A percentile compares a stretch with the other conserved stretches of the same genome.
These are phyloP conservation scores for Ridgeia piscesae DNA, from an alignment of 1,140 invertebrate genomes.

Conservation along the genomic window DNA sequence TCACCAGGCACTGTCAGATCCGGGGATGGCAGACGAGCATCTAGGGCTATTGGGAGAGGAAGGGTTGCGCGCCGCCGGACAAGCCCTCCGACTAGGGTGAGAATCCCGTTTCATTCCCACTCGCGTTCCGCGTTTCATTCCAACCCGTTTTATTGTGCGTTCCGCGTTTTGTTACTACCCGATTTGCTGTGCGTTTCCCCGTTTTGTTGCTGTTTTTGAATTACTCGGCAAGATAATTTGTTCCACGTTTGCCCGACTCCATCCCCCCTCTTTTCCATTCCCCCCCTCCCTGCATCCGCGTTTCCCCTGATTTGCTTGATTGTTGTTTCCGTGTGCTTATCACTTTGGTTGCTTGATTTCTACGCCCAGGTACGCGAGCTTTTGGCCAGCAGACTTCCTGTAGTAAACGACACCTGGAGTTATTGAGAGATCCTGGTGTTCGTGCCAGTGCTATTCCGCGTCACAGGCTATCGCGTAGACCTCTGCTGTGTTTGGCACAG, in stretches of 20 bases:
- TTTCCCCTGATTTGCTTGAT: background rate
- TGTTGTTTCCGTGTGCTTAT: background rate
- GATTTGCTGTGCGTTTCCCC: background rate
- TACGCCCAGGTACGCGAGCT: background rate
- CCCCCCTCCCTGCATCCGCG: background rate
- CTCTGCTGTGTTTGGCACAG: background rate
- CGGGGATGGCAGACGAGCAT: conserved; percentile 81
- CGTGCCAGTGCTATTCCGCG: background rate
- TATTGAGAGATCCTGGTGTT: background rate
- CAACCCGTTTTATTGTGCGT: background rate
- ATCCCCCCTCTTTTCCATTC: background rate
- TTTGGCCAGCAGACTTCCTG: background rate
- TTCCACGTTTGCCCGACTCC: background rate
- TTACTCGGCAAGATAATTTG: too few species aligned
- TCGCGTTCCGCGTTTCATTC: background rate
- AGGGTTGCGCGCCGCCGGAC: conserved; percentile 78
- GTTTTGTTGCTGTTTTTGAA: background rate
- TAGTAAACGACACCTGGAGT: background rate
- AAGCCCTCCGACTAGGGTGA: conserved; percentile 74
- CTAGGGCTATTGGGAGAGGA: conserved; percentile 92
- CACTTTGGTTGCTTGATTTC: background rate
- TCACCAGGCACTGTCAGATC: conserved; percentile 55
- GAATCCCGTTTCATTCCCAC: background rate
- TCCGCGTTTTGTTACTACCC: background rate
- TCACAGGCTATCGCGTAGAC: background rate